These are phyloP conservation scores for Brachyhypopomus gauderio DNA, from an alignment of 2,113 vertebrate genomes.

Conservation along the genomic window DNA sequence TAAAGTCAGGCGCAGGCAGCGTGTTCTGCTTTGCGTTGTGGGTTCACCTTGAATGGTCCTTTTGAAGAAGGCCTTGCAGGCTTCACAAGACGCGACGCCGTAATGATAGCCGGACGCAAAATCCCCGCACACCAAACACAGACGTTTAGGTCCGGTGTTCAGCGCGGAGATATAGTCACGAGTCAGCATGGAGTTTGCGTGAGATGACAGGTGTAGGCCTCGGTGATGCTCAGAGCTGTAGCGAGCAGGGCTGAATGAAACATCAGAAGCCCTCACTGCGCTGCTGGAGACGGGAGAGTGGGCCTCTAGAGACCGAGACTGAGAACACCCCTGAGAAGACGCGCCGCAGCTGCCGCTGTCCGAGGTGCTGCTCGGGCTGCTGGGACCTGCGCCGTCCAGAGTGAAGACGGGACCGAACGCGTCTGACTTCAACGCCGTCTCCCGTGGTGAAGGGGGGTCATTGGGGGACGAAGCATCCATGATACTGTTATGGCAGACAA, in stretches of 20 bases:
- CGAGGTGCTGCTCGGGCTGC: constrained; percentile 64
- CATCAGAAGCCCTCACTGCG: neutral
- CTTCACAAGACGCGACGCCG: constrained; percentile 70
- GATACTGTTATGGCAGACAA: constrained; percentile 53
- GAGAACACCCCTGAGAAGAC: constrained; percentile 63
- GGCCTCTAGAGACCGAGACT: constrained; percentile 54
- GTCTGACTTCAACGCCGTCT: constrained; percentile 54
- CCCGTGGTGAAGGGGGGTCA: constrained; percentile 59
- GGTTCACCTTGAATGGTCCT: constrained; percentile 74
- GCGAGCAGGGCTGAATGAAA: constrained; percentile 30
- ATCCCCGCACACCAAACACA: constrained; percentile 76
- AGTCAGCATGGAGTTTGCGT: constrained; percentile 61
- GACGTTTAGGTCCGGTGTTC: constrained; percentile 58
- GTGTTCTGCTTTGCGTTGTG: neutral
- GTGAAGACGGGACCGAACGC: constrained; percentile 56
- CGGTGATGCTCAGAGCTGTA: constrained; percentile 36
- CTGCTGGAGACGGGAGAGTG: constrained; percentile 64
- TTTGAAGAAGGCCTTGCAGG: constrained; percentile 79
- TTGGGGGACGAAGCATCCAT: constrained; percentile 55
- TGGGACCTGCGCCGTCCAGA: constrained; percentile 54
- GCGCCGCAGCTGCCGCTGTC: constrained; percentile 67
- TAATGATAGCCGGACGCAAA: constrained; percentile 74
- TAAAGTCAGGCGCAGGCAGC: neutral
- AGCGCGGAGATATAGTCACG: constrained; percentile 57
- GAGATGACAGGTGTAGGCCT: constrained; percentile 47